These are phyloP conservation scores for Eira barbara DNA, from an alignment of 2,113 vertebrate genomes.

Conservation along the genomic window DNA sequence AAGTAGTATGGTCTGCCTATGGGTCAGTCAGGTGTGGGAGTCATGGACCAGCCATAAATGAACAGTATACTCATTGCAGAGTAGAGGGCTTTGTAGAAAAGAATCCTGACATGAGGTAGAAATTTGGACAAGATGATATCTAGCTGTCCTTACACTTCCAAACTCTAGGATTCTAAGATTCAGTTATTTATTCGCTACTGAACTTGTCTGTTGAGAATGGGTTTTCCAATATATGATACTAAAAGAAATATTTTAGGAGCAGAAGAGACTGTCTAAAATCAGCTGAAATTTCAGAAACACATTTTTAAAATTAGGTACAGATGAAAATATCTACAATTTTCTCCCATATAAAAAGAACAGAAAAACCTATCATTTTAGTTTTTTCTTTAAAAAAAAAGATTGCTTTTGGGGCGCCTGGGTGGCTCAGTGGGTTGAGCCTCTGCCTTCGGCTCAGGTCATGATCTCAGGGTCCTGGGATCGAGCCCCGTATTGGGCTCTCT, in stretches of 20 bases:
- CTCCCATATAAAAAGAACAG: background rate
- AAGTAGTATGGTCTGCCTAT: background rate
- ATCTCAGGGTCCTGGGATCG: too few species aligned
- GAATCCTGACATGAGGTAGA: background rate
- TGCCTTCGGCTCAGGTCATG: too few species aligned
- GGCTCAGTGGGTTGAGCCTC: too few species aligned
- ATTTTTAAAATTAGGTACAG: background rate
- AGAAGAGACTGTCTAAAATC: background rate
- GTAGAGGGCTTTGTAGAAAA: background rate
- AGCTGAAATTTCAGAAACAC: background rate
- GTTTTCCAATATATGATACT: background rate
- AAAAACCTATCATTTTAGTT: background rate
- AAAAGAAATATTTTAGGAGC: background rate
- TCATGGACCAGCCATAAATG: background rate
- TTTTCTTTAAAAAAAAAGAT: background rate
- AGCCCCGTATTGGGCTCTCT: too few species aligned
- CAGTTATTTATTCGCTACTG: background rate
- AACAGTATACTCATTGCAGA: background rate
- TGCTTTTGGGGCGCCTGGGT: background rate
- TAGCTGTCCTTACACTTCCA: background rate
- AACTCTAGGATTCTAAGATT: background rate
- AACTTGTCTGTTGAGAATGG: background rate
- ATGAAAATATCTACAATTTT: background rate
- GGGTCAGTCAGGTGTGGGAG: too few species aligned
- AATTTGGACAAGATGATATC: background rate